phyloP scores from a whole-genome alignment of 2,113 vertebrate genomes.

The Saguinus imperator region DNA sequence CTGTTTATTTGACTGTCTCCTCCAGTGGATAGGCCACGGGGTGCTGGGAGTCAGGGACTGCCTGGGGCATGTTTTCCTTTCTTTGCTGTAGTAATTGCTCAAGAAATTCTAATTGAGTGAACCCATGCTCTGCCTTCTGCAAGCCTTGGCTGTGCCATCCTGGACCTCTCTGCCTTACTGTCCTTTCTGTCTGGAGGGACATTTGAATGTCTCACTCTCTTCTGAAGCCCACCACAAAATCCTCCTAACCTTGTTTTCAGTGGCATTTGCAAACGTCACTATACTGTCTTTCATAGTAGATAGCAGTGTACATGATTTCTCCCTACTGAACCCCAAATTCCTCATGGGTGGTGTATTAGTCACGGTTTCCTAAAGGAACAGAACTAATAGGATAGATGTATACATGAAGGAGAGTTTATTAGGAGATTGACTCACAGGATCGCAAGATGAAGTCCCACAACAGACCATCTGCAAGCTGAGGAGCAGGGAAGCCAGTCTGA shows the following conservation, averaged over 20 bases:
- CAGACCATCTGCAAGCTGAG: too few species aligned
- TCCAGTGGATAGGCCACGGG: fast-evolving
- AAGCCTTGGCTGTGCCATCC: neutral
- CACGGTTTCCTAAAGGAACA: too few species aligned
- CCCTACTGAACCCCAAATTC: neutral
- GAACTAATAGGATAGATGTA: too few species aligned
- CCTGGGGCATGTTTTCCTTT: neutral
- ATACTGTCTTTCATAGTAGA: neutral
- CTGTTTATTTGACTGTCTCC: too few species aligned
- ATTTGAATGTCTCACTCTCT: neutral
- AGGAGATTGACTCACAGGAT: too few species aligned
- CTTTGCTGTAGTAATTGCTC: neutral
- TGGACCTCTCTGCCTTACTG: neutral
- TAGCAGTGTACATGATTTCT: neutral
- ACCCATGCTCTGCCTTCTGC: neutral
- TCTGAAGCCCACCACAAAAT: neutral
- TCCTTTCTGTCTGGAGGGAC: neutral
- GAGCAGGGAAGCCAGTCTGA: too few species aligned
- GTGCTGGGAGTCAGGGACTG: too few species aligned
- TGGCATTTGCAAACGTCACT: neutral
- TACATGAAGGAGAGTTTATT: too few species aligned
- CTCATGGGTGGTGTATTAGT: too few species aligned
- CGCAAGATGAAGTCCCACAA: too few species aligned
- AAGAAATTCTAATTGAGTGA: neutral
- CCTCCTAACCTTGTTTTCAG: neutral